Evolutionary conservation across 1,140 invertebrate genomes (phyloP), one percentile per base, ranked within the genome.

Genomic region (Pemphigus obesinymphae): DNA sequence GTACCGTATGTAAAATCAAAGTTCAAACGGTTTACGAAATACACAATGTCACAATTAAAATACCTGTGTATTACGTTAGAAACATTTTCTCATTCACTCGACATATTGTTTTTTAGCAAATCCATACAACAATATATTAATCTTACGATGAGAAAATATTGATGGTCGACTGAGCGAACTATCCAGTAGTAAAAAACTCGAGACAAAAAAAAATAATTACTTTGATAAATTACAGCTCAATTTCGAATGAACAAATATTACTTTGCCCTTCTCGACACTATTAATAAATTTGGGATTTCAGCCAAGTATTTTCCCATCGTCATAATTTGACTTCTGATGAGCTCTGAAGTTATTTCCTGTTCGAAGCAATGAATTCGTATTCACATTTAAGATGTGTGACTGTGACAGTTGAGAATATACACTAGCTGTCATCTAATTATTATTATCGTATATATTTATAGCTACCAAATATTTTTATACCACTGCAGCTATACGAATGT

Each of bases 221-320:
- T 48, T 48, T 31, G 68, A 48, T 72, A 29, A 29, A 48, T 72
- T 31, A 20, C 20, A 31, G 26, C 43, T 48, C 17, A 11, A 72
- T 29, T 45, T 17, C 23, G 23, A 29, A 29, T 29, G 13, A 48
- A 72, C 68, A 29, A 72, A 72, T 72, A 48, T 48, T 48, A 26
- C 43, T 45, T 43, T 45, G 40, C n/a, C 66, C 31, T 43, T 1
- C 40, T 20, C 2, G 23, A 48, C 40, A 48, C 68, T 72, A 72
- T 72, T 72, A 72, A 72, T 72, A 72, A 72, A 72, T 45, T 48
- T 45, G 68, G 68, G 68, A 72, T 29, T 48, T 20, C 15, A 29
- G 68, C 68, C 68, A 72, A 72, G 10, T 29, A 29, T 48, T 29
- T 48, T 48, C 68, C 37, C 68, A 72, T 72, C 68, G 10, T 48